Conservation (phyloP, 2,797 vertebrate species). For the Momotus momota region DNA sequence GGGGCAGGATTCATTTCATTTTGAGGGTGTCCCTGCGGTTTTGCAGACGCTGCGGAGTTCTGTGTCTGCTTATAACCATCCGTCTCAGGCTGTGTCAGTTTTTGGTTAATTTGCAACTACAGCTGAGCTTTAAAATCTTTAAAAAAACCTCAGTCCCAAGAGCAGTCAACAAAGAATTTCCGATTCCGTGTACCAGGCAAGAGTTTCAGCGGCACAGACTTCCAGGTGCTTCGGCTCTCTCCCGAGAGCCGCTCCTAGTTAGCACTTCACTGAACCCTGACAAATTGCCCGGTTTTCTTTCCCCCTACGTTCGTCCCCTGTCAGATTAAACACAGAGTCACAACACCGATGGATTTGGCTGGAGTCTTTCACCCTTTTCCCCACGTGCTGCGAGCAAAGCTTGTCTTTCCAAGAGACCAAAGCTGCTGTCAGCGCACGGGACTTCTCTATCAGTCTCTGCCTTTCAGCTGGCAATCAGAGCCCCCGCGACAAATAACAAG, state of each 20-base stretch:
- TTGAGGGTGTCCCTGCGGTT: background rate
- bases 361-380: conserved; percentile 14
- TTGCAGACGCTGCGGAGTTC: background rate
- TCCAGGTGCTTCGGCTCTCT: conserved; percentile 8
- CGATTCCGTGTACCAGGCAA: background rate
- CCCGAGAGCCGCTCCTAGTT: conserved; percentile 24
- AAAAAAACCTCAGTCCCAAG: background rate
- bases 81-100: background rate
- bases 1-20: background rate
- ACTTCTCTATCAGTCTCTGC: conserved; percentile 63
- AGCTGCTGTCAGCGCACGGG: conserved; percentile 47
- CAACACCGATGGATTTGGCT: background rate
- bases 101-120: background rate
- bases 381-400: conserved; percentile 30
- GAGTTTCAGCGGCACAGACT: background rate
- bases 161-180: background rate
- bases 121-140: background rate
- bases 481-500: background rate
- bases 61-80: background rate
- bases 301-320: background rate
- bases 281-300: conserved; percentile 5
- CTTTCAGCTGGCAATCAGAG: conserved; percentile 60
- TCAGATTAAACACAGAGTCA: conserved; percentile 50
- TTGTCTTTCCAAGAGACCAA: conserved; percentile 35
- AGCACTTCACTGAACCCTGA: conserved; percentile 63